phyloP scores from a whole-genome alignment of 2,113 vertebrate genomes.

The Pygoscelis antarcticus region DNA sequence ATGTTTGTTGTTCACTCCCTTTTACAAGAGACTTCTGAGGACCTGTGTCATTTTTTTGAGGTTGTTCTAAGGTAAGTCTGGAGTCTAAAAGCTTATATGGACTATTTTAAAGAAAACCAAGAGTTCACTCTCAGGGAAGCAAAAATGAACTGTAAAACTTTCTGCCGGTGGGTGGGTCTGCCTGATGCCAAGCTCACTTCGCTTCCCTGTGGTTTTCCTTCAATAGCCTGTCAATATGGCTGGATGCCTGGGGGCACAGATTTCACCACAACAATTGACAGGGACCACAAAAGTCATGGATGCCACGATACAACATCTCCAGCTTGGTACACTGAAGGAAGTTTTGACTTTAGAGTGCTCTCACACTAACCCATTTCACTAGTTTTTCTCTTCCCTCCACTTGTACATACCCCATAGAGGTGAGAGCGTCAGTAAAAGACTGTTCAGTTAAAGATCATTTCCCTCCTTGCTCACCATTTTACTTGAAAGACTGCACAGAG shows the following conservation, averaged over 20 bases:
- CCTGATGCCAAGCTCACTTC: neutral
- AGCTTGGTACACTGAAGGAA: neutral
- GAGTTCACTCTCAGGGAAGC: neutral
- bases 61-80: neutral
- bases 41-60: neutral
- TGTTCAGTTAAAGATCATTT: neutral
- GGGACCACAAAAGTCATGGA: accelerated
- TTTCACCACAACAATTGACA: neutral
- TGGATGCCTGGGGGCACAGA: neutral
- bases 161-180: neutral
- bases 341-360: neutral
- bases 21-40: neutral
- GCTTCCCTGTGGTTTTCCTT: neutral
- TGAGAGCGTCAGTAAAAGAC: neutral
- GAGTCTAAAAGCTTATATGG: neutral
- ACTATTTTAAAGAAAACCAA: neutral
- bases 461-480: neutral
- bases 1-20: neutral
- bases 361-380: neutral
- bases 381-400: neutral
- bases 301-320: neutral
- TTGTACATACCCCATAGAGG: neutral
- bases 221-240: neutral
- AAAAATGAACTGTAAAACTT: neutral
- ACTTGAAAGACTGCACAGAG: neutral